Evolutionary conservation across 2,113 vertebrate genomes (phyloP).

Genomic region (Xerus inauris): DNA sequence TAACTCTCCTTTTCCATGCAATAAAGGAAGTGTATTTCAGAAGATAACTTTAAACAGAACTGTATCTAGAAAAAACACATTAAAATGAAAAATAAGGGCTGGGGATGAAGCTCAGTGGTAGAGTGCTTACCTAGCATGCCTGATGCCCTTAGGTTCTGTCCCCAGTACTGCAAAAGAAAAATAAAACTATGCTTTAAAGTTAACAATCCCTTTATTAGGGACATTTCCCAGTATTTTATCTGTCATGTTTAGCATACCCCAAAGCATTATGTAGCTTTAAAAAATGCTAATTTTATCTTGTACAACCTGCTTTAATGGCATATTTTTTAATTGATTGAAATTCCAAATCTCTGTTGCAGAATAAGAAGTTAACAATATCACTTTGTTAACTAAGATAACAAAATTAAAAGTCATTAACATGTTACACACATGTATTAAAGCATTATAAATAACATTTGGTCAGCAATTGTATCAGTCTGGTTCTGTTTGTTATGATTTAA

Average conservation of each 20-base stretch:
- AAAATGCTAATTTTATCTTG: conserved; percentile 26
- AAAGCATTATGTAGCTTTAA: conserved; percentile 49
- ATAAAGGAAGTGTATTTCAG: conserved; percentile 5
- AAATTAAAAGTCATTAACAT: conserved; percentile 29
- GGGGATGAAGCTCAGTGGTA: too few relatives aligned
- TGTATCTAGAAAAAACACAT: neutral
- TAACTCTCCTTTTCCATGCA: neutral
- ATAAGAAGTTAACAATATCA: conserved; percentile 42
- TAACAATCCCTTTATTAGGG: neutral
- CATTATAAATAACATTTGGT: neutral
- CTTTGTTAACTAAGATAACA: conserved; percentile 54
- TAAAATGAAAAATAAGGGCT: neutral
- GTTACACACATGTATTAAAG: neutral
- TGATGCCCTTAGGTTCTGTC: too few relatives aligned
- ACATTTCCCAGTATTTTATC: conserved; percentile 27
- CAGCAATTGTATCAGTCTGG: neutral
- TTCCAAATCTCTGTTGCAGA: conserved; percentile 32
- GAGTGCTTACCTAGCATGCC: too few relatives aligned
- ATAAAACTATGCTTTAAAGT: neutral
- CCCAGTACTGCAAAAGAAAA: neutral
- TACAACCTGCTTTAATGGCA: neutral
- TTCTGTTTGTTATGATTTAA: conserved; percentile 42
- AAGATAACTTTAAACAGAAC: conserved; percentile 13
- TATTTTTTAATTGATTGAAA: conserved; percentile 45
- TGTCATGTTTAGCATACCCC: conserved; percentile 15